These are phyloP conservation scores for Glossophaga mutica DNA, from an alignment of 2,797 vertebrate genomes.

Conservation along the genomic window DNA sequence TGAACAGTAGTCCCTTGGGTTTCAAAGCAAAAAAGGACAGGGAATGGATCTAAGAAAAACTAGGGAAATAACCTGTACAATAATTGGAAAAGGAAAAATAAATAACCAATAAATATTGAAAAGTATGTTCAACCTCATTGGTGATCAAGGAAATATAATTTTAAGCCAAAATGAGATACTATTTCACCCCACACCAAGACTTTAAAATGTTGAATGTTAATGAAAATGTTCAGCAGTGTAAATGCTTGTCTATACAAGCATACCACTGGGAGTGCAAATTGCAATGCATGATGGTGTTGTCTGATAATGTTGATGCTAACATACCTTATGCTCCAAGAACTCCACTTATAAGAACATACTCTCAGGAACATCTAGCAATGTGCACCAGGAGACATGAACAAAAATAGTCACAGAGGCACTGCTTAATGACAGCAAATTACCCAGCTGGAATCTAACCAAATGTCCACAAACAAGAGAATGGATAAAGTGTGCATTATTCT, in stretches of 20 bases:
- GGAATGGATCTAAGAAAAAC: neutral
- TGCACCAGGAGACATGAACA: neutral
- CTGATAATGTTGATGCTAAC: neutral
- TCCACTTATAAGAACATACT: neutral
- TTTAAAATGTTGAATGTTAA: neutral
- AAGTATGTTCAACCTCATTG: neutral
- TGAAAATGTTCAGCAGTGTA: neutral
- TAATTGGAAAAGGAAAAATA: neutral
- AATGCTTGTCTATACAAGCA: neutral
- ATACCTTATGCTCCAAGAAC: neutral
- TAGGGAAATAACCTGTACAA: neutral
- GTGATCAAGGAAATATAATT: neutral
- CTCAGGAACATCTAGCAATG: neutral
- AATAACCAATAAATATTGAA: neutral
- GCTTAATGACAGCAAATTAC: neutral
- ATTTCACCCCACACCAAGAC: neutral
- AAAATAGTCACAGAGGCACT: neutral
- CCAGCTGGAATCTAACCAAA: neutral
- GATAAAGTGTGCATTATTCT: conserved; percentile 1
- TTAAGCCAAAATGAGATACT: neutral
- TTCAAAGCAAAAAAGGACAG: neutral
- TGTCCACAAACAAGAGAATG: neutral
- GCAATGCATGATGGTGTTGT: neutral
- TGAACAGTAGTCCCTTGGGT: neutral
- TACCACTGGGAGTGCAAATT: neutral